Evolutionary conservation across 2,113 vertebrate species (phyloP), one percentile per base, ranked within the genome.

Genomic region (Microcebus tavaratra): DNA sequence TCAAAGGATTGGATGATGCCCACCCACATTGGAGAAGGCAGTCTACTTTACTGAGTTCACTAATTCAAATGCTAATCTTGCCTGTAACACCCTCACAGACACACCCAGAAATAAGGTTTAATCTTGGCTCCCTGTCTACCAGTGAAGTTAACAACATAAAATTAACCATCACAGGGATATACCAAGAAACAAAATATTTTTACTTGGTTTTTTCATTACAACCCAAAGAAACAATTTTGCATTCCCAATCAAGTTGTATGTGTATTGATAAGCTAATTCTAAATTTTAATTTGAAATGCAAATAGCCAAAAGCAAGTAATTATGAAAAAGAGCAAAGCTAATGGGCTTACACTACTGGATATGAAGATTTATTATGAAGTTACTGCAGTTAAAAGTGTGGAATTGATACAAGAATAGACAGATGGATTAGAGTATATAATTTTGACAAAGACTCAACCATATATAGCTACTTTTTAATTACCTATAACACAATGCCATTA

Each of bases 271-370:
- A 90, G 25, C 8, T 70, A 50, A 84, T 81, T 92, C 50, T 76
- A 92, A 93, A 70, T 65, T 87, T 88, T 94, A 83, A 83, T 75
- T 92, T 75, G 63, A 96, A 92, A 88, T 76, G 42, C 27, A 87
- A 88, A 76, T 29, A 25, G 34, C 55, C 83, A 48, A 78, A 59
- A 84, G 53, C 23, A 96, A 96, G 85, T 88, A 92, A 88, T 95
- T 70, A 80, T 80, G 57, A 76, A 94, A 82, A 79, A 96, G n/a
- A 94, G 75, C 34, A 81, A 88, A 91, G 14, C 34, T 88, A 97
- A 90, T 73, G 70, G 25, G 50, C 55, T 82, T 89, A 73, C 17
- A 85, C 12, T 81, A 80, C 2, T 55, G 79, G 39, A 83, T 53
- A 53, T 50, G 25, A 83, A 90, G 31, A 76, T 45, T 79, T 83